Evolutionary conservation across 2,797 vertebrate species (phyloP).

Genomic region (Acanthis flammea): DNA sequence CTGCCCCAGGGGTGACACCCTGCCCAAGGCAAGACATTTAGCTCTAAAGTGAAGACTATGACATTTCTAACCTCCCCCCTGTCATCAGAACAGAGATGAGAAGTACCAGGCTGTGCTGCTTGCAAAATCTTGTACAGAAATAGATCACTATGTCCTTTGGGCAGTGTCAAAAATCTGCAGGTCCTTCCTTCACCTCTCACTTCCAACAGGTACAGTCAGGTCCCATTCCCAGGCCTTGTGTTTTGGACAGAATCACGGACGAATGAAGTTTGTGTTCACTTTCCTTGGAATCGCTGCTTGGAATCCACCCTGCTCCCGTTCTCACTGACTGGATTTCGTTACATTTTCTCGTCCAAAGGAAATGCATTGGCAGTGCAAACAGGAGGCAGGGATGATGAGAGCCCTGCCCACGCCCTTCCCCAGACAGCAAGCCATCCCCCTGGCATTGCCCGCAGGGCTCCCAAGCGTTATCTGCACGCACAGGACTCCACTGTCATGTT

Average conservation of each 20-base stretch:
- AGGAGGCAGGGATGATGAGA: not conserved
- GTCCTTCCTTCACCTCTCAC: not conserved
- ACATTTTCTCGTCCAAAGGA: not conserved
- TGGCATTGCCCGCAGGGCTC: not conserved
- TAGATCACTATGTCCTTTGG: not conserved
- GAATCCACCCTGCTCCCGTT: not conserved
- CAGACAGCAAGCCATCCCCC: not conserved
- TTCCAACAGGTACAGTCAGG: not conserved
- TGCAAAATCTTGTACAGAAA: slow-evolving; percentile 60
- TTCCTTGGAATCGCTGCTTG: not conserved
- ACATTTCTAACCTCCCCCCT: not conserved
- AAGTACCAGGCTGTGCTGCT: not conserved
- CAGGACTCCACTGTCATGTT: slow-evolving; percentile 98
- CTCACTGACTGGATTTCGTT: not conserved
- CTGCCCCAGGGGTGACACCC: rapidly evolving
- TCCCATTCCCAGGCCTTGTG: not conserved
- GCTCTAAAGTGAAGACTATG: not conserved
- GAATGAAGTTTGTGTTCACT: not conserved
- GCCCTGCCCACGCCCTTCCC: not conserved
- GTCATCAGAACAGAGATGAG: not conserved
- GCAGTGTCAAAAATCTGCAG: not conserved
- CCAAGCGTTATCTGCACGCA: slow-evolving; percentile 86
- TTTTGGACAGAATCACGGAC: not conserved
- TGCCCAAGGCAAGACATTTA: slow-evolving; percentile 4
- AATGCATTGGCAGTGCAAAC: slow-evolving; percentile 78